Conservation (phyloP, 1,140 invertebrate species). For the Cyphomyrmex costatus region DNA sequence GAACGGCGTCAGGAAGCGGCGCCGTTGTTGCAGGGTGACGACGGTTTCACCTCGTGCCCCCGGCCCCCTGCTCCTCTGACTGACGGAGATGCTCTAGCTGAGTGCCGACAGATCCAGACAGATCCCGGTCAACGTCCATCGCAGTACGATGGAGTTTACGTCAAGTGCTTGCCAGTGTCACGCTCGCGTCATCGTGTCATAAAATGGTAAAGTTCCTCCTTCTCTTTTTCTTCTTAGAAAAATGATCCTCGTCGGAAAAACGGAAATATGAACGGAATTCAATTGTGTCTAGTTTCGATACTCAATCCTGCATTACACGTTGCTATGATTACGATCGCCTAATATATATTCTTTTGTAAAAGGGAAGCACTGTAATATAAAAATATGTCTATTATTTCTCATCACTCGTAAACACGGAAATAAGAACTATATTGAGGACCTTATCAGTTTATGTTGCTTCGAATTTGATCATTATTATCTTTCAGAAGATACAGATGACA, state of each 20-base stretch:
- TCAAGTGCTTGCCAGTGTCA: conserved; percentile 71
- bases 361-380: background rate
- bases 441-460: background rate
- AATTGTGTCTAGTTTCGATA: background rate
- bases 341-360: background rate
- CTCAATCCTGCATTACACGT: background rate
- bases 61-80: background rate
- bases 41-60: background rate
- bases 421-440: background rate
- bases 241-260: background rate
- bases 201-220: conserved; percentile 70
- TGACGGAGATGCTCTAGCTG: conserved; percentile 58
- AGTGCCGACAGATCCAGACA: conserved; percentile 61
- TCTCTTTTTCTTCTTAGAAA: background rate
- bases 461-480: background rate
- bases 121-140: conserved; percentile 36
- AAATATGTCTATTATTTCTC: background rate
- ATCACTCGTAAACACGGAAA: background rate
- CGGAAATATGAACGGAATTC: background rate
- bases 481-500: too few relatives aligned
- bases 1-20: conserved; percentile 13
- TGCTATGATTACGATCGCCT: background rate
- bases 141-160: conserved; percentile 74
- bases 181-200: conserved; percentile 69
- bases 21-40: conserved; percentile 6